Evolutionary conservation across 2,797 vertebrate species (phyloP).

Genomic region (Aplochiton taeniatus): DNA sequence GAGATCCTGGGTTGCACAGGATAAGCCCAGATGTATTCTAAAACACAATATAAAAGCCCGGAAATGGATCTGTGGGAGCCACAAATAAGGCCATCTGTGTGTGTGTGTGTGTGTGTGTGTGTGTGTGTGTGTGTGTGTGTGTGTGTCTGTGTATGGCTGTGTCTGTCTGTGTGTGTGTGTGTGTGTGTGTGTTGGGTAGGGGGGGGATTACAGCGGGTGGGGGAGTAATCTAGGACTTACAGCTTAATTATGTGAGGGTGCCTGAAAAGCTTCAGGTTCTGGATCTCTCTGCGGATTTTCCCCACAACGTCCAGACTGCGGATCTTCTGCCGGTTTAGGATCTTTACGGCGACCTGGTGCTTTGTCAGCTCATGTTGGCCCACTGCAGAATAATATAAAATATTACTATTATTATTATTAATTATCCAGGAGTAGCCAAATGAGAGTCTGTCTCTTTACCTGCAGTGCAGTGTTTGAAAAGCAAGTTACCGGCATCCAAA

Average conservation of each 20-base stretch:
- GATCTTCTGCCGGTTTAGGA: conserved; percentile 97
- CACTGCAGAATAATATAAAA: conserved; percentile 71
- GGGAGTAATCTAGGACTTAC: conserved; percentile 81
- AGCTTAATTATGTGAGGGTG: conserved; percentile 99
- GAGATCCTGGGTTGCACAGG: conserved; percentile 42
- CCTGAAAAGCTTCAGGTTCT: conserved; percentile 98
- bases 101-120: too few species aligned
- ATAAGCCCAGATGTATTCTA: conserved; percentile 27
- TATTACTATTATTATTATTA: neutral
- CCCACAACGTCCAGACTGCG: conserved; percentile 98
- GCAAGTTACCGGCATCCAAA: too few species aligned
- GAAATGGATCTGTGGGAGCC: conserved; percentile 65
- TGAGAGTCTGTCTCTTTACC: too few species aligned
- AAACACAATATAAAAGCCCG: conserved; percentile 47
- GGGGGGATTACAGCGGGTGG: conserved; percentile 46
- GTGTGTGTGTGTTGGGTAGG: neutral
- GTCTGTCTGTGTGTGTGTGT: too few species aligned
- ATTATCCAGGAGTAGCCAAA: too few species aligned
- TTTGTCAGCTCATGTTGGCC: conserved; percentile 97
- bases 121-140: too few species aligned
- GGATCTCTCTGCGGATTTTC: conserved; percentile 97
- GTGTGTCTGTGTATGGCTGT: too few species aligned
- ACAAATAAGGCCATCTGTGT: neutral
- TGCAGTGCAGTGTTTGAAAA: too few species aligned
- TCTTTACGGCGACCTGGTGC: conserved; percentile 98